A percentile compares a stretch with the other conserved stretches of the same genome.
phyloP scores from a whole-genome alignment of 2,113 vertebrate species.

The Recurvirostra avosetta region DNA sequence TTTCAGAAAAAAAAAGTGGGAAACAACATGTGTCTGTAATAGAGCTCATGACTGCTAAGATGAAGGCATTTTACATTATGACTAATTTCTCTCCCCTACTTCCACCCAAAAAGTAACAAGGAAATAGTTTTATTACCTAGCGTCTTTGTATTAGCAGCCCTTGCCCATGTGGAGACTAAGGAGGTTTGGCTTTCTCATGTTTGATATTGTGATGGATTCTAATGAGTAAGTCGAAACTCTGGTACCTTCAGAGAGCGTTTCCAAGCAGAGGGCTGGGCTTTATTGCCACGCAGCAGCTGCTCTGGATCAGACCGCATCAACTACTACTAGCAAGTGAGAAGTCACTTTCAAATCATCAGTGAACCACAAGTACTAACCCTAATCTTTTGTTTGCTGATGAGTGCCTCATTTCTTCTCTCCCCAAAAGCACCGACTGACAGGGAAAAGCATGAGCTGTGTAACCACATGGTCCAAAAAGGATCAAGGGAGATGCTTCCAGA shows the following conservation, averaged over 20 bases:
- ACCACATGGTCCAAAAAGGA: neutral
- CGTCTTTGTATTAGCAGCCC: neutral
- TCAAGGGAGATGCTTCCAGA: neutral
- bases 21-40: neutral
- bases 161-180: neutral
- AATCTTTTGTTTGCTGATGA: neutral
- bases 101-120: neutral
- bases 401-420: neutral
- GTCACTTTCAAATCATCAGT: neutral
- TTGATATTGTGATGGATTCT: neutral
- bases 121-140: neutral
- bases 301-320: neutral
- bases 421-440: neutral
- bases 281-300: neutral
- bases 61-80: neutral
- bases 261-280: neutral
- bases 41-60: neutral
- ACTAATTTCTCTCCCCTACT: neutral
- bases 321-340: neutral
- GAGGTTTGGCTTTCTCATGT: neutral
- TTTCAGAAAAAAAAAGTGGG: neutral
- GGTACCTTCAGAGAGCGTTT: neutral
- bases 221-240: neutral
- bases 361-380: neutral
- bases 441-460: neutral